These are phyloP conservation scores for Hipparchia sbordonii DNA, from an alignment of 2,888 invertebrate species.

Conservation along the genomic window DNA sequence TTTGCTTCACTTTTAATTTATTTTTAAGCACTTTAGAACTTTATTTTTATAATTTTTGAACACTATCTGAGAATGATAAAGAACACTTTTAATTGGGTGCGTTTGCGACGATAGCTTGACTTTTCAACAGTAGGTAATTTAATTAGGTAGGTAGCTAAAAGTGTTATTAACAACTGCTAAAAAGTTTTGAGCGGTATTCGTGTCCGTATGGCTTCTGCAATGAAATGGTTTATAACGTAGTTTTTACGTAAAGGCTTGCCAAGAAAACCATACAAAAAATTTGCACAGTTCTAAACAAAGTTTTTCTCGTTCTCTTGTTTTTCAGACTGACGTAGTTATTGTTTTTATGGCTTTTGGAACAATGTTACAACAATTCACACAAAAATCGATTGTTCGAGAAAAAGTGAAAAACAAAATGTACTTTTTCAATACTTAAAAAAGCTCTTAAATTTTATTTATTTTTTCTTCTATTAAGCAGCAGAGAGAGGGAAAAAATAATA, in stretches of 20 bases:
- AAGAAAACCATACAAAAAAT: conserved; percentile 23
- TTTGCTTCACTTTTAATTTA: neutral
- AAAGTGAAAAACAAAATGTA: conserved; percentile 19
- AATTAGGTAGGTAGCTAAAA: neutral
- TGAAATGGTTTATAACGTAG: conserved; percentile 19
- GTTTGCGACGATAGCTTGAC: conserved; percentile 45
- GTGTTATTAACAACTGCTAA: neutral
- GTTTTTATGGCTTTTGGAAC: conserved; percentile 14
- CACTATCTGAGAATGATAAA: neutral
- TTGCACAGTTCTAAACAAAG: conserved; percentile 8
- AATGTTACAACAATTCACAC: conserved; percentile 14
- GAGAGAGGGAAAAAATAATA: neutral
- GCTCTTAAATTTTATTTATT: neutral
- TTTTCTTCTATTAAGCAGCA: neutral
- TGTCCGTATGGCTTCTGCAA: neutral
- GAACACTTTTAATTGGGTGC: conserved; percentile 42
- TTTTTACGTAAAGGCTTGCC: conserved; percentile 42
- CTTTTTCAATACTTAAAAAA: neutral
- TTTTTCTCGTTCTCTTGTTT: conserved; percentile 4
- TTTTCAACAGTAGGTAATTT: neutral
- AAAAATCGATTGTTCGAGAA: conserved; percentile 18
- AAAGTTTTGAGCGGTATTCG: neutral
- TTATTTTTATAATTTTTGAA: neutral
- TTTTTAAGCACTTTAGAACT: conserved; percentile 7
- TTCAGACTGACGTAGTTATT: conserved; percentile 3